Evolutionary conservation across 2,113 vertebrate genomes (phyloP).

Genomic region (Struthidea cinerea): DNA sequence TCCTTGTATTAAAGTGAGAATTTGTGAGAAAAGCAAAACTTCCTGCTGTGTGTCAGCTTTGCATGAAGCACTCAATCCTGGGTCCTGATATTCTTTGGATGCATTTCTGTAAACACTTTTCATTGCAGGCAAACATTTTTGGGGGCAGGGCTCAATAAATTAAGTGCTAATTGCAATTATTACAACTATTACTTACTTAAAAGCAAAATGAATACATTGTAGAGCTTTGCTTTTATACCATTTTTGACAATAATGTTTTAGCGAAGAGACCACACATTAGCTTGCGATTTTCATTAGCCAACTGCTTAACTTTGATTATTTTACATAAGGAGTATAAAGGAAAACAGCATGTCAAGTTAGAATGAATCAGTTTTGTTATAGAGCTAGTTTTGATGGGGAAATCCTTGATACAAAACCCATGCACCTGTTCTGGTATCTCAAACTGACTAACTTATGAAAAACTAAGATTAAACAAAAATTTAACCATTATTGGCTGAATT

Average conservation of each 20-base stretch:
- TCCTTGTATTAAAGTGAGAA: conserved; percentile 46
- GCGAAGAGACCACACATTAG: not conserved
- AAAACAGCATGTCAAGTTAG: not conserved
- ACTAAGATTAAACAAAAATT: not conserved
- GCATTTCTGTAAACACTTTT: conserved; percentile 8
- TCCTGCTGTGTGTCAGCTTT: conserved; percentile 59
- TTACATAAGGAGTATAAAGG: not conserved
- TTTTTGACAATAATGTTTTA: not conserved
- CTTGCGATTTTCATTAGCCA: not conserved
- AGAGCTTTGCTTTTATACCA: not conserved
- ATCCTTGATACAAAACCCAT: not conserved
- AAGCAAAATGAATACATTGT: not conserved
- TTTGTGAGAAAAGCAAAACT: conserved; percentile 60
- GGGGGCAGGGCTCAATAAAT: not conserved
- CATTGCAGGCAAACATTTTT: not conserved
- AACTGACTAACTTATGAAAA: not conserved
- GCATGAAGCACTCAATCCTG: conserved; percentile 45
- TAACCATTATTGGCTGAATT: conserved; percentile 2
- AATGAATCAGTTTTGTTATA: not conserved
- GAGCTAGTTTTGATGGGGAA: not conserved
- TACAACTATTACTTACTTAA: not conserved
- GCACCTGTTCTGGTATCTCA: not conserved
- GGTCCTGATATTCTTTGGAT: not conserved
- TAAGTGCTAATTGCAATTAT: not conserved
- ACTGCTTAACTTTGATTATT: not conserved